Conservation (phyloP, 1,140 invertebrate genomes). For the Ditylenchus dipsaci region DNA sequence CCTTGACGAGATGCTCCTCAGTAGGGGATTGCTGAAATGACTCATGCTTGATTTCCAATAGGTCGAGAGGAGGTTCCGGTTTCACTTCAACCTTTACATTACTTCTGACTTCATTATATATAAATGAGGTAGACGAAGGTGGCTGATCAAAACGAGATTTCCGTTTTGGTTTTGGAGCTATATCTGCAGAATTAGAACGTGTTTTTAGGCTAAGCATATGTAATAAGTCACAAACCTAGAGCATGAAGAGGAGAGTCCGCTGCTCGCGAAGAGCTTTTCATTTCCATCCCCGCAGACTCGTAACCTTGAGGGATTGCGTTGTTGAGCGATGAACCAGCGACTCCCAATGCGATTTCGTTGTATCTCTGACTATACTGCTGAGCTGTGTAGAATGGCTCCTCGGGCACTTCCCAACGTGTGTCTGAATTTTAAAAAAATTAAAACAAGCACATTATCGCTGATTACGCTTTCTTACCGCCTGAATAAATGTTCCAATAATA, state of each 20-base stretch:
- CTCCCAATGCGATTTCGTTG: slow-evolving; percentile 10
- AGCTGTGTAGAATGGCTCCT: slow-evolving; percentile 51
- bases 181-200: too few relatives aligned
- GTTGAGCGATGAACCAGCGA: neutral
- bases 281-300: too few relatives aligned
- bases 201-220: too few relatives aligned
- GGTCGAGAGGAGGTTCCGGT: neutral
- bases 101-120: neutral
- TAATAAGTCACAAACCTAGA: too few relatives aligned
- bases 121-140: too few relatives aligned
- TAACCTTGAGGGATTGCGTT: too few relatives aligned
- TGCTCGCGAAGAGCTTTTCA: too few relatives aligned
- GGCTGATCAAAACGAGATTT: too few relatives aligned
- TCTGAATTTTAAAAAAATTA: slow-evolving; percentile 37
- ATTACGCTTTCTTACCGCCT: slow-evolving; percentile 64
- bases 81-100: neutral
- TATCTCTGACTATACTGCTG: slow-evolving; percentile 50
- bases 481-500: slow-evolving; percentile 78
- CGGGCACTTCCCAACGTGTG: slow-evolving; percentile 57
- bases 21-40: neutral
- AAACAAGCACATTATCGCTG: neutral
- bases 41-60: neutral
- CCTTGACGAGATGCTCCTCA: neutral
- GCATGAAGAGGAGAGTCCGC: too few relatives aligned
- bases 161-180: too few relatives aligned